Evolutionary conservation across 2,888 invertebrate genomes (phyloP), one percentile per base, ranked within the genome.

Genomic region (Eumerus sabulonum): DNA sequence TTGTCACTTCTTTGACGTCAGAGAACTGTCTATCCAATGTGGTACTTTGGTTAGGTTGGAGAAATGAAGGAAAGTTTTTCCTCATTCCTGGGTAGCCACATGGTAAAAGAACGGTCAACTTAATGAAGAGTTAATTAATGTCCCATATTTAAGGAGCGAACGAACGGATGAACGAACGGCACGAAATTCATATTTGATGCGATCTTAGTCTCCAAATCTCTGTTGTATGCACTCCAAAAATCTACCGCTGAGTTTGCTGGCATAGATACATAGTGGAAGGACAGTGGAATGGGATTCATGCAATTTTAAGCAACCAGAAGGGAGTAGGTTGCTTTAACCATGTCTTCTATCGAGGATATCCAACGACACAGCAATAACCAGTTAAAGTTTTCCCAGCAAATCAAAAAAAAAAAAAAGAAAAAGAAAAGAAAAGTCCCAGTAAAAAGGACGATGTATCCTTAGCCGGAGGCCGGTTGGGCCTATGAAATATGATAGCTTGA

Each of bases 141-240:
- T 79, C 63, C 57, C 51, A 50, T 63, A 44, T 70, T 38, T 19
- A 54, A 44, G 44, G 48, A 19, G 40, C 11, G 27, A 11, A 9
- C 53, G 42, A 63, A 63, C n/a, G n/a, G n/a, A n/a, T n/a, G 62
- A 27, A 2, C 57, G 63, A 68, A 67, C 63, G 53, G 73, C 68
- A 73, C 73, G 51, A 79, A 73, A 79, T 79, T 79, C 77, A 73
- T 79, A 79, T 79, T 79, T 79, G 73, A 73, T 79, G 77, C 54
- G 67, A 73, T 68, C 50, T 51, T 40, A 27, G 19, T 73, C 14
- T 19, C 42, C 54, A 59, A 77, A 72, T 77, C 77, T 72, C 72
- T 47, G 48, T 62, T 73, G 67, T 72, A 67, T 72, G 77, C 57
- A 64, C 53, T 48, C 11, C 42, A 47, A 51, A 47, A 56, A 54